Percentiles rank a stretch among this genome's conserved stretches.
phyloP scores from a whole-genome alignment of 2,797 vertebrate species.

The Peromyscus melanophrys region DNA sequence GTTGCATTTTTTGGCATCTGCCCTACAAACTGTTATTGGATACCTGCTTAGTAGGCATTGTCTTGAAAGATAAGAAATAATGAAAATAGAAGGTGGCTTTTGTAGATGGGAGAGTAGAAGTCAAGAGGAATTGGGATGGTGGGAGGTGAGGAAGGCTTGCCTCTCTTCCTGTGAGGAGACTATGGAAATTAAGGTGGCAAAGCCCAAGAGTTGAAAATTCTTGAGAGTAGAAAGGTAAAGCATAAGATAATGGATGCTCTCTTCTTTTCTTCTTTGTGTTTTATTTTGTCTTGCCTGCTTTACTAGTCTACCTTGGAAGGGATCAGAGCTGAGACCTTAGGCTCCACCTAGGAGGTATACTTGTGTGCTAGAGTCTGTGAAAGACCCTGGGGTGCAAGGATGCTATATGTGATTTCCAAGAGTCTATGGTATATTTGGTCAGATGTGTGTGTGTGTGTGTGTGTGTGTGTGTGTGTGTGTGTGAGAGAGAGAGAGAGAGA shows the following conservation, averaged over 20 bases:
- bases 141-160: not conserved
- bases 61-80: constrained; percentile 42
- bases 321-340: not conserved
- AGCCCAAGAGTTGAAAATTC: not conserved
- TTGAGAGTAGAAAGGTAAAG: not conserved
- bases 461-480: not conserved
- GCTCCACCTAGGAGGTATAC: not conserved
- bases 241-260: not conserved
- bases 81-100: not conserved
- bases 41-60: not conserved
- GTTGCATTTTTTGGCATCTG: constrained; percentile 33
- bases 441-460: not conserved
- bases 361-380: not conserved
- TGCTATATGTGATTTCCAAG: not conserved
- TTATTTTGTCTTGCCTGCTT: not conserved
- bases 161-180: not conserved
- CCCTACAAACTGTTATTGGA: constrained; percentile 21
- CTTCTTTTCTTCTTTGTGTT: not conserved
- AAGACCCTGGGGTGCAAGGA: not conserved
- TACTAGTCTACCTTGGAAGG: not conserved
- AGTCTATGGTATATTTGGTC: not conserved
- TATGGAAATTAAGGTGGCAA: not conserved
- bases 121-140: not conserved
- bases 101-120: not conserved
- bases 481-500: not conserved